These are phyloP conservation scores for Zingel zingel DNA, from an alignment of 2,113 vertebrate species.

Conservation along the genomic window DNA sequence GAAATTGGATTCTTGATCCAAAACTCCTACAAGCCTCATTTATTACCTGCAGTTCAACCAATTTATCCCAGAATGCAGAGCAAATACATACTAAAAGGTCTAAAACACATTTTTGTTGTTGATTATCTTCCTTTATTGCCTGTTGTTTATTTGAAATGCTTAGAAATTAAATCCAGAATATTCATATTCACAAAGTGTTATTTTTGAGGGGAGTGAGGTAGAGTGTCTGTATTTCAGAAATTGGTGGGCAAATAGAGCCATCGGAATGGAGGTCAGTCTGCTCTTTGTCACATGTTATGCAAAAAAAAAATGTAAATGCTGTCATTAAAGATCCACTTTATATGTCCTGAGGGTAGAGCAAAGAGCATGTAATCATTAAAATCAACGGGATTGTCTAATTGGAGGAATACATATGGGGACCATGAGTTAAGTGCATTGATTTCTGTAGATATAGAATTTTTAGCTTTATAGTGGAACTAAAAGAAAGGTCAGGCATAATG, in stretches of 20 bases:
- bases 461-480: neutral
- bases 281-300: neutral
- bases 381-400: neutral
- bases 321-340: neutral
- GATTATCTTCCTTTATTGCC: neutral
- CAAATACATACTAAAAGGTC: neutral
- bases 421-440: neutral
- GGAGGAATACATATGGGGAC: neutral
- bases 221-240: neutral
- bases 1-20: slow-evolving; percentile 11
- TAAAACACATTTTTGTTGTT: neutral
- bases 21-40: slow-evolving; percentile 1
- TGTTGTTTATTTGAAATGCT: neutral
- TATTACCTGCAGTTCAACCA: slow-evolving; percentile 5
- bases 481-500: too few relatives aligned
- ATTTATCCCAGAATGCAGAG: slow-evolving; percentile 2
- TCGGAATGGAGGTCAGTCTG: neutral
- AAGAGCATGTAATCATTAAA: neutral
- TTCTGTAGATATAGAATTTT: neutral
- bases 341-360: neutral
- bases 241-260: neutral
- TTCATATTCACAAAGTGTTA: neutral
- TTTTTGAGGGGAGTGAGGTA: neutral
- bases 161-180: neutral
- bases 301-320: neutral